phyloP scores from a whole-genome alignment of 2,797 vertebrate genomes.

The Arremon aurantiirostris region DNA sequence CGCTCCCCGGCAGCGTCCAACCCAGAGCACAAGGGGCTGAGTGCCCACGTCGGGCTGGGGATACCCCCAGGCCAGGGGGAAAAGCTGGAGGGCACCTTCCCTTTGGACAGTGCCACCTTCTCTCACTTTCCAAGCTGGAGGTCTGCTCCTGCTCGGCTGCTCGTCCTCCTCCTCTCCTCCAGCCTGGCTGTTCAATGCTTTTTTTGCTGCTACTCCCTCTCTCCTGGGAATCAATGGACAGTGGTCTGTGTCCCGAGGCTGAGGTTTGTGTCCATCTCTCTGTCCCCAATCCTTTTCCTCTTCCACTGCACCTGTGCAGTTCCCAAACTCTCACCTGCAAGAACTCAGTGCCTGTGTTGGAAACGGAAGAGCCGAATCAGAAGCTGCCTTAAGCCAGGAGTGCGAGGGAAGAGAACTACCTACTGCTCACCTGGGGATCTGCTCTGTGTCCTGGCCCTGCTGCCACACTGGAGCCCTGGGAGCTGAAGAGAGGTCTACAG shows the following conservation, averaged over 20 bases:
- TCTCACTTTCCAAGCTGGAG: slow-evolving; percentile 27
- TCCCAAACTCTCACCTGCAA: slow-evolving; percentile 17
- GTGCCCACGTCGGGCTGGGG: not conserved
- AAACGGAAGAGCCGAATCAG: slow-evolving; percentile 38
- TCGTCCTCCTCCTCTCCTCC: slow-evolving; percentile 38
- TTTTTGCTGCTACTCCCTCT: slow-evolving; percentile 69
- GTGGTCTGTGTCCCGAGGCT: not conserved
- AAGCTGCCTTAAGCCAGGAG: slow-evolving; percentile 65
- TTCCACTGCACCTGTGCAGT: not conserved
- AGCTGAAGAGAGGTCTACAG: not conserved
- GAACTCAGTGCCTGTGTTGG: slow-evolving; percentile 40
- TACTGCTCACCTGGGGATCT: not conserved
- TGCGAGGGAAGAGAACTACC: not conserved
- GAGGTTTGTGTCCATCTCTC: slow-evolving; percentile 27
- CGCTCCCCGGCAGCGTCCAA: not conserved
- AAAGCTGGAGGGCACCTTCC: slow-evolving; percentile 5
- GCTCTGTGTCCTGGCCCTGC: slow-evolving; percentile 16
- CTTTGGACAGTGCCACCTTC: slow-evolving; percentile 43
- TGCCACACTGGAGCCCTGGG: not conserved
- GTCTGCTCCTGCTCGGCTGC: slow-evolving; percentile 18
- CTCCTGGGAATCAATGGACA: slow-evolving; percentile 54
- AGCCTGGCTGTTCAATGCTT: slow-evolving; percentile 44
- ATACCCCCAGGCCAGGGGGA: not conserved
- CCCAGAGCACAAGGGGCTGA: slow-evolving; percentile 54
- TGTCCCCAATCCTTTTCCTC: not conserved